Conservation (phyloP, 1,140 invertebrate genomes). For the Drosophila subobscura region DNA sequence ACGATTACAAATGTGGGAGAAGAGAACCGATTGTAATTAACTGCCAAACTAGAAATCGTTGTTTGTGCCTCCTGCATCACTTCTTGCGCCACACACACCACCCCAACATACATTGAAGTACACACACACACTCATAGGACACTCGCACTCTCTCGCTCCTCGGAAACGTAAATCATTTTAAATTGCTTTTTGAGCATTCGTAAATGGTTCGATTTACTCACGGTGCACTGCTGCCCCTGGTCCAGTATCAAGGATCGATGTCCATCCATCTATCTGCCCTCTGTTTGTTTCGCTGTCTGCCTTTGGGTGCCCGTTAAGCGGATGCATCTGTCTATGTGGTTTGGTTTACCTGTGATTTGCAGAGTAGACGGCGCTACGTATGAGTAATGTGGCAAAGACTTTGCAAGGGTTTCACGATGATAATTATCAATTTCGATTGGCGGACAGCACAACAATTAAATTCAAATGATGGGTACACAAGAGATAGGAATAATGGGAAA, state of each 20-base stretch:
- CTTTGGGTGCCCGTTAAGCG: conserved; percentile 22
- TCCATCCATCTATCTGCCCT: conserved; percentile 21
- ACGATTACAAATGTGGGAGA: conserved; percentile 57
- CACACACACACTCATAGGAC: background rate
- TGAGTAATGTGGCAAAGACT: conserved; percentile 28
- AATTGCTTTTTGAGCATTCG: conserved; percentile 76
- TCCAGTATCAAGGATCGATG: conserved; percentile 17
- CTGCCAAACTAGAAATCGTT: conserved; percentile 61
- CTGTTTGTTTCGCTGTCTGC: conserved; percentile 27
- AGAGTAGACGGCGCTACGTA: conserved; percentile 10
- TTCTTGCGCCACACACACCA: conserved; percentile 5
- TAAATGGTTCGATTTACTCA: conserved; percentile 48
- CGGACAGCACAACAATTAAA: no score
- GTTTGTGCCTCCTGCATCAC: conserved; percentile 22
- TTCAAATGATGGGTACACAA: no score
- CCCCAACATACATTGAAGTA: background rate
- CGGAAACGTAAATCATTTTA: conserved; percentile 73
- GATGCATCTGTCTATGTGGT: conserved; percentile 5
- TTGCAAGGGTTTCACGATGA: no score
- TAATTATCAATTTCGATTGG: no score
- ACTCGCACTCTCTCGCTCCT: background rate
- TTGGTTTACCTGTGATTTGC: background rate
- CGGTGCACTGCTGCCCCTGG: conserved; percentile 2
- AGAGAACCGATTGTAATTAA: conserved; percentile 72
- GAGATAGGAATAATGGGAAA: no score